Conservation (phyloP, 1,140 invertebrate genomes). For the Thalassaphorura encarpata region DNA sequence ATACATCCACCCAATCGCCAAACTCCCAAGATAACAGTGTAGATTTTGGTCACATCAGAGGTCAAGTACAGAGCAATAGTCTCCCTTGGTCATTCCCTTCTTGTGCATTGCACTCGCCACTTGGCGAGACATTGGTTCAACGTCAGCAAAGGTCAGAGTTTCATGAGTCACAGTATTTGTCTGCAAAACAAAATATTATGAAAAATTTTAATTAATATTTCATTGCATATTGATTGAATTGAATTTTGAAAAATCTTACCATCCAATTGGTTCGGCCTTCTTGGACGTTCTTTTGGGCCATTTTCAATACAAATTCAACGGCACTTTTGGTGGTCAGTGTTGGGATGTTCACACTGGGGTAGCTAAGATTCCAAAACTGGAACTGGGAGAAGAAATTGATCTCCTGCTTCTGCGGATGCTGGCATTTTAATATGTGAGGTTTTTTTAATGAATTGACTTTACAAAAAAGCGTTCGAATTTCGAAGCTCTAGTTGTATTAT, state of each 20-base stretch:
- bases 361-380: background rate
- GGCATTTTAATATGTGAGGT: no score
- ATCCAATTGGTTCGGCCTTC: conserved; percentile 12
- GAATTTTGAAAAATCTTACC: conserved; percentile 6
- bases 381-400: background rate
- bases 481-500: no score
- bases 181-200: background rate
- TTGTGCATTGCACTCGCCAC: conserved; percentile 26
- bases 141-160: conserved; percentile 21
- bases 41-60: conserved; percentile 28
- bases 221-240: background rate
- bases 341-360: background rate
- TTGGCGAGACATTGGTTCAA: conserved; percentile 18
- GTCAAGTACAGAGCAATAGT: conserved; percentile 25
- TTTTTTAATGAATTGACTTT: no score
- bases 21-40: conserved; percentile 18
- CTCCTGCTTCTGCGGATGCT: no score
- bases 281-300: conserved; percentile 7
- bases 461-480: no score
- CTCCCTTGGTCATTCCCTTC: conserved; percentile 26
- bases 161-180: conserved; percentile 25
- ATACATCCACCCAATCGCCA: conserved; percentile 27
- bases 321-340: background rate
- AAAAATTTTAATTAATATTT: background rate
- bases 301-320: conserved; percentile 1